Evolutionary conservation across 2,113 vertebrate genomes (phyloP).

Genomic region (Aptenodytes patagonicus): DNA sequence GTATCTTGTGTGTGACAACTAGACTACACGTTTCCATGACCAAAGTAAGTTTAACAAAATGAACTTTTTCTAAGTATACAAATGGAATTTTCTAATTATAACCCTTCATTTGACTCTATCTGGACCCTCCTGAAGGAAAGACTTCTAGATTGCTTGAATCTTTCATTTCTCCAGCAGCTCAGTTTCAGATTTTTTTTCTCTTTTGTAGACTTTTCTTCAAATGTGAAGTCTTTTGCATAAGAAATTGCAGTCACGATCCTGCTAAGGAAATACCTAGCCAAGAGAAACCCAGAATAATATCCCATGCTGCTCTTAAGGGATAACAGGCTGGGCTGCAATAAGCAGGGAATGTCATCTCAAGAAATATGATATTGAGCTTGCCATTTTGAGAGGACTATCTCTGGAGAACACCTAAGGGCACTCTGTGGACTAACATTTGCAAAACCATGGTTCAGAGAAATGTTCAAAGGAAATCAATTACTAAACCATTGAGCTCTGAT

Average conservation of each 20-base stretch:
- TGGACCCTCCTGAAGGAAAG: not conserved
- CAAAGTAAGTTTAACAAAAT: not conserved
- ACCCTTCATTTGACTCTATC: rapidly evolving
- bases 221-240: not conserved
- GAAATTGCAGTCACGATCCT: not conserved
- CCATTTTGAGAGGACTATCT: not conserved
- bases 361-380: not conserved
- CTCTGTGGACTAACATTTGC: not conserved
- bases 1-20: not conserved
- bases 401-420: not conserved
- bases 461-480: not conserved
- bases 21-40: not conserved
- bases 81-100: not conserved
- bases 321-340: not conserved
- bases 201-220: not conserved
- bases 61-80: not conserved
- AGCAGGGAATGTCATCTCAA: not conserved
- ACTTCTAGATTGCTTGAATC: not conserved
- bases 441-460: not conserved
- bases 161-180: not conserved
- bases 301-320: not conserved
- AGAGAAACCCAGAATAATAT: not conserved
- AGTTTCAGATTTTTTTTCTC: not conserved
- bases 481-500: not conserved
- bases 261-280: not conserved